Base-by-base conservation (phyloP, 2,888 invertebrate genomes). In the Mythimna ferrago region DNA sequence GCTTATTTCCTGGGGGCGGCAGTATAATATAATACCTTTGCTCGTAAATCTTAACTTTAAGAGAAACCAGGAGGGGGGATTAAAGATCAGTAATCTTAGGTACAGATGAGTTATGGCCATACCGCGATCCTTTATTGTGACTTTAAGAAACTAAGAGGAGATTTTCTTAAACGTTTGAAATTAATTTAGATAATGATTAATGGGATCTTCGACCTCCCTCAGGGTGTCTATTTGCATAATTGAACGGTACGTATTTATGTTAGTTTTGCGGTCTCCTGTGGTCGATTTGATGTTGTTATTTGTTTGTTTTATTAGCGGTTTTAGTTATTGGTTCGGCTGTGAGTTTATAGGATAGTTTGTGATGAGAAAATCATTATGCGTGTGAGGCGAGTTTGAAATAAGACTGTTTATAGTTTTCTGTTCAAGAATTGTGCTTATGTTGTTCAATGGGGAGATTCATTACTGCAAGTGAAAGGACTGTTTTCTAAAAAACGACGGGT, bases 1-100 rank as follows among this genome's bases (percentile, higher is more conserved):
- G 93, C 92, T 94, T 93, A 93, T 91, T 92, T 91, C 89, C 91
- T 90, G 91, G 95, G 96, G 96, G 96, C 96, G 97, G 83, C 96
- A 96, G 96, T 96, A 97, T 97, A 96, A 96, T 96, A 97, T 97
- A 97, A 97, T 97, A 97, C 97, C 97, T 95, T 93, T 93, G 84
- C 96, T 93, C 97, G 97, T 97, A 97, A 97, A 97, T 97, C 97
- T 97, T 97, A 97, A 97, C 97, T 97, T 97, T 97, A 97, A 97
- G 97, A 96, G 97, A 96, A 96, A 94, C 95, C 93, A 92, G 89
- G 96, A 95, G 96, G 97, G 97, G 97, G 97, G 97, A 97, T 97
- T 97, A 97, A 97, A 97, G 97, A 97, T 97, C 97, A 97, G 97
- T 97, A 97, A 97, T 97, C 97, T 97, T 97, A 97, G 97, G 97